Percentiles rank a stretch among this genome's conserved stretches.
Conservation (phyloP, 2,797 vertebrate species). For the Gymnoscopelus braueri region DNA sequence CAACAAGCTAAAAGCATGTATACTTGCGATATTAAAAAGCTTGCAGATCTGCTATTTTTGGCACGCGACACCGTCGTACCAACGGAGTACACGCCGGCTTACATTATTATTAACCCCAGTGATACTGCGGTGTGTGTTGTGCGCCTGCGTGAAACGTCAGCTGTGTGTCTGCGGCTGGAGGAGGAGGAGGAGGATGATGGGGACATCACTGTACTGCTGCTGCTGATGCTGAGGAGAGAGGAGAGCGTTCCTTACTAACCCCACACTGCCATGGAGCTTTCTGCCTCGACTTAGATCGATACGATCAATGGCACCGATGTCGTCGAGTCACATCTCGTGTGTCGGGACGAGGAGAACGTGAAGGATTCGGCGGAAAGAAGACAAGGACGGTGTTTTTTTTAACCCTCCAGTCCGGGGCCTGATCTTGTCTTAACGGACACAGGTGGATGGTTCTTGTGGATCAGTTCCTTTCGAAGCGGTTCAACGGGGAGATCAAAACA, state of each 20-base stretch:
- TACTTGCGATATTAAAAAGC: no score
- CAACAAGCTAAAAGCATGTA: no score
- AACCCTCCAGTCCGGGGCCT: slow-evolving; percentile 48
- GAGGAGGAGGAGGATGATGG: slow-evolving; percentile 45
- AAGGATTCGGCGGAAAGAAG: slow-evolving; percentile 15
- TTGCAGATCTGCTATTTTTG: no score
- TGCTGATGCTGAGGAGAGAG: slow-evolving; percentile 80
- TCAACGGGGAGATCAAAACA: slow-evolving; percentile 22
- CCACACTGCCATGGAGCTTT: slow-evolving; percentile 28
- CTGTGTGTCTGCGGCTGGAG: slow-evolving; percentile 73
- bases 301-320: background rate
- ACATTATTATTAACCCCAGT: slow-evolving; percentile 1
- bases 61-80: no score
- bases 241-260: slow-evolving; percentile 57
- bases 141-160: slow-evolving; percentile 80
- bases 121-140: slow-evolving; percentile 74
- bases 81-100: no score
- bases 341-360: background rate
- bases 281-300: background rate
- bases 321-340: slow-evolving; percentile 3
- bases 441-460: slow-evolving; percentile 68
- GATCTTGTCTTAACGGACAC: slow-evolving; percentile 70
- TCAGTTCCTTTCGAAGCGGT: background rate
- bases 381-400: no score
- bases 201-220: background rate